Evolutionary conservation across 2,888 invertebrate genomes (phyloP), one percentile per base, ranked within the genome.

Genomic region (Apoda limacodes): DNA sequence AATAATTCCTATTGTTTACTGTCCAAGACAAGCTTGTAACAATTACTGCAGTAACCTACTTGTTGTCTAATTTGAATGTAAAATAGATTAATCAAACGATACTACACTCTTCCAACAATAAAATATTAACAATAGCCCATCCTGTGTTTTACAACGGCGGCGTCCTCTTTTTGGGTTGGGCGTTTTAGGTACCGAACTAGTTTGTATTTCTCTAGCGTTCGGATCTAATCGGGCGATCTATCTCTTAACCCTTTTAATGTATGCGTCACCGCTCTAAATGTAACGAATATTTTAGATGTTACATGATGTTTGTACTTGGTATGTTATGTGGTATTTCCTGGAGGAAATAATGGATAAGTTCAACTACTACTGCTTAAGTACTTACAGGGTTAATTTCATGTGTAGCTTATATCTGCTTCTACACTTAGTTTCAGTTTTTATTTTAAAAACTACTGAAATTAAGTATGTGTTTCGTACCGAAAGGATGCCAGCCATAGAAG

Each of bases 1-100:
- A 44, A 48, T 46, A 43, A 40, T 43, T 37, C 51, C 43, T n/a
- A 55, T 57, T 65, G 60, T 68, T 64, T 65, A 61, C 57, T 60
- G 58, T 60, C 54, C n/a, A n/a, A 52, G 48, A 55, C 57, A 60
- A 55, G 52, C 55, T 56, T 62, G 64, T 61, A 59, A 59, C 66
- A 61, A 65, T 65, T 65, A 63, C 52, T 54, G 50, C 52, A 52
- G 57, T 56, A 61, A 67, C 57, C 56, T 59, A 61, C 65, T 66
- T 58, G 62, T 60, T 63, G 60, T 68, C 63, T 67, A 61, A 71
- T 68, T 72, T 68, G 60, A 72, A 72, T 67, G 57, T 54, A 60
- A 62, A 65, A 60, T 50, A 71, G 64, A 71, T 75, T 70, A 68
- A 72, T 74, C 68, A 71, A 69, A 70, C 69, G 62, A 67, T 69